Evolutionary conservation across 1,140 invertebrate genomes (phyloP), one percentile per base, ranked within the genome.

Genomic region (Ladona fulva): DNA sequence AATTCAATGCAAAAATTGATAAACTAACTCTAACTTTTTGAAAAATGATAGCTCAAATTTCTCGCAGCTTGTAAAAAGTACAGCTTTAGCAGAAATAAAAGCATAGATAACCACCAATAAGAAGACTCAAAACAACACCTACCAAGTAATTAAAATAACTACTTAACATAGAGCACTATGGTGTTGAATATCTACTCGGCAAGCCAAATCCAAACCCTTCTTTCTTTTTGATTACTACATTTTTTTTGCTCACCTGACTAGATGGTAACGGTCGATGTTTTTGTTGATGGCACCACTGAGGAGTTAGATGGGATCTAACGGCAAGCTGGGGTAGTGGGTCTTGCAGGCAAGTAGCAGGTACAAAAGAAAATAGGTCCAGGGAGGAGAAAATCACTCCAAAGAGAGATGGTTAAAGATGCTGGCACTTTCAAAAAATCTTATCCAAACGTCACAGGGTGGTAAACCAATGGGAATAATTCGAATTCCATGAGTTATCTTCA

Each of bases 311-410:
- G 52, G n/a, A 66, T 16, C 52, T 66, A 66, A 66, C 52, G 52
- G 52, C 52, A 66, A 66, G 52, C 52, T 66, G 52, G 52, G 52
- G 52, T 16, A 66, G 52, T 66, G n/a, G 52, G 52, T 66, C 52
- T 66, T 66, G 52, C 52, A 66, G 52, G 52, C 52, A 66, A 66
- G 52, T 66, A 66, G 52, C 52, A 66, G 52, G 52, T 66, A 66
- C 52, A 66, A 66, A 66, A 66, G 52, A 66, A 19, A 66, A 66
- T 19, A 19, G n/a, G 52, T 16, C n/a, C 52, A 16, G n/a, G 52
- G 52, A 22, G 52, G 52, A 66, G n/a, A 66, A 66, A 66, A 66
- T 6, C 52, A 66, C 52, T 66, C 52, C 3, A 66, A 22, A 66
- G n/a, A 66, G 14, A 66, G 3, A 66, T 22, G n/a, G 52, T 66